Base-by-base conservation (phyloP, 2,888 invertebrate species). In the Caenorhabditis afra region DNA sequence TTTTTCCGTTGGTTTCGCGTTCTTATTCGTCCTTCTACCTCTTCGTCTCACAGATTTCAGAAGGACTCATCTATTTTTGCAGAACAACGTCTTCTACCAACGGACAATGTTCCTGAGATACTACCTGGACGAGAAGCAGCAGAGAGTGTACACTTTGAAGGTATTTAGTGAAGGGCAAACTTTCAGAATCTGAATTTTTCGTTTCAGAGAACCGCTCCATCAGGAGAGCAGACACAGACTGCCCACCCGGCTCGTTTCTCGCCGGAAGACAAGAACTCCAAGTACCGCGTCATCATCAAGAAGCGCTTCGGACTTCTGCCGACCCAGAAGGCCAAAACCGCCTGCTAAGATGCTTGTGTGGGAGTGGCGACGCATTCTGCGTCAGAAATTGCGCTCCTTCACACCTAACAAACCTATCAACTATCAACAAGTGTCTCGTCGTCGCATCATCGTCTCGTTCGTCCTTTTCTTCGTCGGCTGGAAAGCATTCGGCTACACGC, bases 191-290 rank as follows among this genome's bases (percentile, higher is more conserved):
- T 3, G 29, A 29, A 5, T 3, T 5, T 29, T 49, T 5, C 23
- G 45, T 59, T 93, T 57, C 92, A 96, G 95, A 94, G 94, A 91
- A 92, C 93, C 47, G 94, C 94, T 89, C 94, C 94, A 0, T 91
- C 92, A 87, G 95, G 95, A 44, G 93, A 93, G 70, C 95, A 95
- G 0, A 96, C 96, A 0, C 89, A 94, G 65, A 95, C 95, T 0
- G 96, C 96, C 4, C 96, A 96, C 93, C 96, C 95, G 89, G 96
- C 97, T 74, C 94, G 96, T 53, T 97, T 97, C 91, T 96, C 97
- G 0, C 96, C 97, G 0, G 96, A 96, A 91, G 97, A 97, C 91
- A 95, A 95, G 91, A 96, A 94, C 91, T 96, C 96, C 1, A 93
- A 94, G 82, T 94, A 97, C 87, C 93, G 97, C 87, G 94, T 97